A percentile compares a stretch with the other conserved stretches of the same genome.
These are phyloP conservation scores for Miopithecus talapoin DNA, from an alignment of 2,797 vertebrate genomes.

Conservation along the genomic window DNA sequence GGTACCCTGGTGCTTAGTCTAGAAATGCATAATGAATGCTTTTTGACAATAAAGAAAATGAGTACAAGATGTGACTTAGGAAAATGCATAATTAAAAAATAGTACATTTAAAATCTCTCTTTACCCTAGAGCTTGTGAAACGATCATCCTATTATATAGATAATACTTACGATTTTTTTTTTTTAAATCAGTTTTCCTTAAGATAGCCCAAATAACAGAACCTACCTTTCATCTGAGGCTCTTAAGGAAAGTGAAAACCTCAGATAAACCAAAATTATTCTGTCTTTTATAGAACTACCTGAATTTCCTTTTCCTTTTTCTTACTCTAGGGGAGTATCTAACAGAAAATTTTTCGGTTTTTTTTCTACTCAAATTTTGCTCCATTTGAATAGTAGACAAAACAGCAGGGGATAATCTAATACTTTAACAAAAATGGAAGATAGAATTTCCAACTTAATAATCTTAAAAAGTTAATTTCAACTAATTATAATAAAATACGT, in stretches of 20 bases:
- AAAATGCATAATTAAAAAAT: background rate
- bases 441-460: background rate
- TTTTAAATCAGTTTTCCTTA: background rate
- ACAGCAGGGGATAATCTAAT: background rate
- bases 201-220: background rate
- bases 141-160: background rate
- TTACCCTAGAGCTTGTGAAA: background rate
- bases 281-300: background rate
- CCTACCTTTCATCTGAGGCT: background rate
- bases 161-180: background rate
- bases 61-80: background rate
- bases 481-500: background rate
- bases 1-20: background rate
- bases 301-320: background rate
- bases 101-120: background rate
- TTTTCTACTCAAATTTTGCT: background rate
- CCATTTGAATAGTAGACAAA: background rate
- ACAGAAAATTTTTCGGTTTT: background rate
- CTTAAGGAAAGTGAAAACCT: background rate
- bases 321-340: background rate
- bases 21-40: background rate
- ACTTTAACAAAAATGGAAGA: background rate
- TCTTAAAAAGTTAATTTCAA: constrained; percentile 6
- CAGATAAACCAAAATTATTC: background rate
- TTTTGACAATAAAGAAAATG: background rate